Evolutionary conservation across 2,888 invertebrate species (phyloP).

Genomic region (Troglohyphantes excavatus): DNA sequence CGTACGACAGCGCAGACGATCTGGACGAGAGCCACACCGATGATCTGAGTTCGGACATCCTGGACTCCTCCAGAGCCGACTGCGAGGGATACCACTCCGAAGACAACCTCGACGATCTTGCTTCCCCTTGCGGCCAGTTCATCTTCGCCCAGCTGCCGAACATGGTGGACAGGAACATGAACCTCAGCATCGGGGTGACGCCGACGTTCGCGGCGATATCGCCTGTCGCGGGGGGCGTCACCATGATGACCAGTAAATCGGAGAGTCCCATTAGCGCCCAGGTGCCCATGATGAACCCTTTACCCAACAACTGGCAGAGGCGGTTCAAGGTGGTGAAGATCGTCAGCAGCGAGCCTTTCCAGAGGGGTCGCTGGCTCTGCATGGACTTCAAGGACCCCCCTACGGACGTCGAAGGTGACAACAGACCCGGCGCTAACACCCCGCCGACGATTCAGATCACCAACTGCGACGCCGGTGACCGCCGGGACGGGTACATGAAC

Average conservation of each 20-base stretch:
- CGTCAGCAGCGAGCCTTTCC: conserved; percentile 95
- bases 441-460: conserved; percentile 61
- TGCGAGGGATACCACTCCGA: conserved; percentile 82
- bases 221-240: conserved; percentile 71
- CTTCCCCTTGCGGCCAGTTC: conserved; percentile 61
- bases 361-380: conserved; percentile 95
- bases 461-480: conserved; percentile 24
- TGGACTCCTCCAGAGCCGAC: conserved; percentile 90
- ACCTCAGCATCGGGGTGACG: conserved; percentile 60
- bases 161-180: conserved; percentile 62
- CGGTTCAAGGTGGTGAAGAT: conserved; percentile 97
- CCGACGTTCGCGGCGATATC: conserved; percentile 64
- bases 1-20: conserved; percentile 95
- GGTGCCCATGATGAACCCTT: conserved; percentile 76
- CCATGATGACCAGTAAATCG: conserved; percentile 75
- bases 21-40: conserved; percentile 96
- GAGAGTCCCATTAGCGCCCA: conserved; percentile 74
- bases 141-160: conserved; percentile 47
- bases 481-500: background rate
- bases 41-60: conserved; percentile 86
- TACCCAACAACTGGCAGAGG: conserved; percentile 82
- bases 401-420: conserved; percentile 26
- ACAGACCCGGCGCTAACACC: conserved; percentile 23
- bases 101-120: conserved; percentile 79
- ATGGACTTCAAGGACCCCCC: conserved; percentile 92